Base-by-base conservation (phyloP, 1,140 invertebrate genomes). In the Caenorhabditis latens region DNA sequence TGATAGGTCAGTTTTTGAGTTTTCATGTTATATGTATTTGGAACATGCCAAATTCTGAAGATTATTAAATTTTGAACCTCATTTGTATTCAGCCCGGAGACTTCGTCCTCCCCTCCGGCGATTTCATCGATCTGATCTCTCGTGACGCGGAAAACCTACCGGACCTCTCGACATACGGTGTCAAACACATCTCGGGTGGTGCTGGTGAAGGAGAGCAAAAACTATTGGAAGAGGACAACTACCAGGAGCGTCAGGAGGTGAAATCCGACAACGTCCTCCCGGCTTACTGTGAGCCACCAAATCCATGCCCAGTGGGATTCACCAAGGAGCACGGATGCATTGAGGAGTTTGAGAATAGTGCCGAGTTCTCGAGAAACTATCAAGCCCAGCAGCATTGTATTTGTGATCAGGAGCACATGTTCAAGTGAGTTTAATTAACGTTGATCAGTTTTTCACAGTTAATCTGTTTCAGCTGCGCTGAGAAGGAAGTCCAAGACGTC, bases 371-470 rank as follows among this genome's bases (percentile, higher is more conserved):
- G 92, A 95, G 97, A 0, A 95, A 97, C 89, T 98, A 97, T 93
- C 98, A 99, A 93, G 95, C 95, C 4, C 94, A 95, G 0, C 97
- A 99, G 92, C 96, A 98, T 84, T 99, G 98, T 92, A 97, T 98
- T 94, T 99, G 98, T 89, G 98, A 99, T 92, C 95, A 95, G 1
- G 98, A 99, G 91, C 98, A 99, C 93, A 99, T 99, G 98, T 96
- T 99, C 92, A 95, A 96, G 92, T 99, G 97, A 84, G 86, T 40
- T 7, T 84, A 89, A 50, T 1, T 75, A 85, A 89, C n/a, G 32
- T 58, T 61, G 43, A 21, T 43, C 46, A 55, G 63, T 21, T 43
- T 42, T 43, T 65, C 16, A 63, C 24, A 11, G 48, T 58, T 21
- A 19, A 58, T 58, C 24, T 24, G 24, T 82, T 90, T 65, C 83